Conservation (phyloP, 2,113 vertebrate genomes). For the Eidolon helvum region DNA sequence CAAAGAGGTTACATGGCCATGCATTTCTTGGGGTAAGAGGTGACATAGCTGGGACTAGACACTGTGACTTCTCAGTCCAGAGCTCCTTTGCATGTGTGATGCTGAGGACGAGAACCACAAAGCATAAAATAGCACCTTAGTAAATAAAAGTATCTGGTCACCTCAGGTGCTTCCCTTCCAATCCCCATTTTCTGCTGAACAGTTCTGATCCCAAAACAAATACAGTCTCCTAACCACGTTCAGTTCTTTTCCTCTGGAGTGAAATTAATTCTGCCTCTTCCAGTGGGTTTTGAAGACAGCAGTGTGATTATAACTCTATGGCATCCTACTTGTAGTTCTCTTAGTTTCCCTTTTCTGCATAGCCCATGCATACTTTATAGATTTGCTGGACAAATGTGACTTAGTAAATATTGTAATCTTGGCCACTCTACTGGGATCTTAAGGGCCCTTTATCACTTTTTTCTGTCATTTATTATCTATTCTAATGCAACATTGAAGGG, state of each 20-base stretch:
- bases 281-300: neutral
- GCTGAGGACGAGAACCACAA: neutral
- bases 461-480: neutral
- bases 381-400: neutral
- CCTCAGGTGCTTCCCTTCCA: neutral
- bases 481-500: neutral
- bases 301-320: neutral
- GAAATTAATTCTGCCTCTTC: neutral
- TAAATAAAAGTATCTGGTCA: neutral
- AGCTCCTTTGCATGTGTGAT: neutral
- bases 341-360: neutral
- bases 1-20: neutral
- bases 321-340: neutral
- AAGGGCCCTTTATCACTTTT: neutral
- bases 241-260: neutral
- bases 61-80: neutral
- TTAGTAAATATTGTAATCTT: neutral
- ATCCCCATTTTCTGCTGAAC: neutral
- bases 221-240: neutral
- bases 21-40: neutral
- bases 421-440: neutral
- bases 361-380: neutral
- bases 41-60: neutral
- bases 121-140: neutral
- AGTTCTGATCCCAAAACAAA: neutral